Base-by-base conservation (phyloP, 1,140 invertebrate species). In the Calephelis virginiensis region DNA sequence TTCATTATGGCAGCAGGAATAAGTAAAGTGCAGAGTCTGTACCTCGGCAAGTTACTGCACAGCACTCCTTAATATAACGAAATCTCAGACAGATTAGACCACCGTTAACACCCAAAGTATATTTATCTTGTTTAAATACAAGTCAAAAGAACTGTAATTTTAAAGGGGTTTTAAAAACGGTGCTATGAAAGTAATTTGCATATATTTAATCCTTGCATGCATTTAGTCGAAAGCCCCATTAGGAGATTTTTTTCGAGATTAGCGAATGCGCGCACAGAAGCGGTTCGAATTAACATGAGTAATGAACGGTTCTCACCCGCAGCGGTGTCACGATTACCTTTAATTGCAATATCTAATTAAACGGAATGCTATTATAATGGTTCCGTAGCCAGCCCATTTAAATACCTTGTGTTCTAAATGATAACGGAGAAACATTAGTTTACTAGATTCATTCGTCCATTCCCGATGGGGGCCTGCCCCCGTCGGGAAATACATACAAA, bases 321-420 rank as follows among this genome's bases (percentile, higher is more conserved):
- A 71, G 38, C 75, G 69, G 75, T 84, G 83, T 85, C 82, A 76
- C 83, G 80, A 85, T 85, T 76, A 63, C 72, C 79, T 73, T 75
- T 84, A 81, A 85, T 85, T 84, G 73, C 76, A 66, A 80, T 80
- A 78, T 80, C 77, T 85, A 87, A 87, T 85, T 87, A 87, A 84
- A 84, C 76, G 73, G 76, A 78, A 85, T 85, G 43, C 37, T 53
- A 85, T 78, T 72, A 81, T 80, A 75, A 82, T 77, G 67, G 72
- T 75, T 53, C 37, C 48, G 11, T 53, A 40, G 49, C 49, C 38
- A 14, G 43, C 38, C 14, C 56, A 64, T 64, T 64, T 56, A 43
- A 56, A 56, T 64, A 17, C 49, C 43, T 64, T 17, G 49, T 64
- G 40, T 64, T 64, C 63, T 64, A 64, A 64, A 43, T 43, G 6